Evolutionary conservation across 2,113 vertebrate genomes (phyloP).

Genomic region (Saimiri boliviensis): DNA sequence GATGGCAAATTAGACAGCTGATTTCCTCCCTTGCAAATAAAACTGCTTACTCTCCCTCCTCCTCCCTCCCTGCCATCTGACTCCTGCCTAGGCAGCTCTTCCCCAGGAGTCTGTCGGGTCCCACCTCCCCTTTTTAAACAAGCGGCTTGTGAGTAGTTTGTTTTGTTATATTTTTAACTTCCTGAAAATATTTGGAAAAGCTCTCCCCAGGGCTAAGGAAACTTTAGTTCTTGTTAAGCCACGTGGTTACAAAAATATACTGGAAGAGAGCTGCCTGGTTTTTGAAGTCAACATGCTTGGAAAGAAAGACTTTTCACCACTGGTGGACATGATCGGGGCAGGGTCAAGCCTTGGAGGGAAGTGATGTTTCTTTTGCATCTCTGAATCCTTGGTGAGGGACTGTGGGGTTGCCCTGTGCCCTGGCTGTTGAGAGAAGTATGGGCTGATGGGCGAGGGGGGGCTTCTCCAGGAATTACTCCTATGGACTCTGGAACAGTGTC

Average conservation of each 20-base stretch:
- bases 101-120: constrained; percentile 12
- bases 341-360: background rate
- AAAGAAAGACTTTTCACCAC: constrained; percentile 27
- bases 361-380: background rate
- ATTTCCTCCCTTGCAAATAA: constrained; percentile 59
- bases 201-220: constrained; percentile 69
- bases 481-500: background rate
- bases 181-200: constrained; percentile 76
- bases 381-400: background rate
- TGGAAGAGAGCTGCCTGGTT: constrained; percentile 32
- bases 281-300: constrained; percentile 45
- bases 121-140: constrained; percentile 57
- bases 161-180: constrained; percentile 76
- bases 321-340: background rate
- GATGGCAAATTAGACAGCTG: constrained; percentile 55
- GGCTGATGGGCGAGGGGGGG: background rate
- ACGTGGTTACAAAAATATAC: constrained; percentile 58
- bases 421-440: background rate
- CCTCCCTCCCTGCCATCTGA: constrained; percentile 23
- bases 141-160: constrained; percentile 57
- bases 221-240: constrained; percentile 58
- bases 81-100: constrained; percentile 33
- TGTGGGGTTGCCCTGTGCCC: background rate
- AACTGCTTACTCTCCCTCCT: background rate
- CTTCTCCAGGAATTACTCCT: background rate